These are phyloP conservation scores for Grallaria varia DNA, from an alignment of 2,113 vertebrate species.

Conservation along the genomic window DNA sequence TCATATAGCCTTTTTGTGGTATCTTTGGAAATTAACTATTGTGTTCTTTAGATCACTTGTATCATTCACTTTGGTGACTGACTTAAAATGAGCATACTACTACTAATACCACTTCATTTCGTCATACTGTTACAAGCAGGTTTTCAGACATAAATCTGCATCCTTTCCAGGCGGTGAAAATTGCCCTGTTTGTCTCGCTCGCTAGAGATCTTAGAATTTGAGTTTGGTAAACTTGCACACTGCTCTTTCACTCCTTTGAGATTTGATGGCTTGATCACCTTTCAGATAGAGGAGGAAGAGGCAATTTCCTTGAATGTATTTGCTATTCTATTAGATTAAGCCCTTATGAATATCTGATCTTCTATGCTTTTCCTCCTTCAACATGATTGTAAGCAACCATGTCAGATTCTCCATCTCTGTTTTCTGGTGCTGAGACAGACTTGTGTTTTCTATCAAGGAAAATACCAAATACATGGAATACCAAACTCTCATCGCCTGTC, in stretches of 20 bases:
- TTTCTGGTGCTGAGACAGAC: background rate
- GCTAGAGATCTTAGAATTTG: background rate
- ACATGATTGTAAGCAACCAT: background rate
- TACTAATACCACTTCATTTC: background rate
- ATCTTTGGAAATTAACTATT: background rate
- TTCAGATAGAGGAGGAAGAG: background rate
- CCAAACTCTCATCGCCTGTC: background rate
- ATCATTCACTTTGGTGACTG: background rate
- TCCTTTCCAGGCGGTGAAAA: background rate
- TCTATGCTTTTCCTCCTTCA: background rate
- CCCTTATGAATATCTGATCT: background rate
- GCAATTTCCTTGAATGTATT: background rate
- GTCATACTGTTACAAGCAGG: background rate
- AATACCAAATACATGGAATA: background rate
- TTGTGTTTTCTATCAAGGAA: background rate
- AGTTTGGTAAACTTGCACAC: background rate
- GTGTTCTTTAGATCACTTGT: background rate
- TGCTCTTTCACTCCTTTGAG: background rate
- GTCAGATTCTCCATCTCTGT: background rate
- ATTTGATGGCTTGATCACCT: background rate
- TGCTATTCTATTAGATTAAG: background rate
- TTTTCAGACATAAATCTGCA: background rate
- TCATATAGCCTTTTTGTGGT: background rate
- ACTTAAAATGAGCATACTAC: background rate
- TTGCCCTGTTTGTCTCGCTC: background rate